These are phyloP conservation scores for Hiodon alosoides DNA, from an alignment of 2,113 vertebrate genomes.

Conservation along the genomic window DNA sequence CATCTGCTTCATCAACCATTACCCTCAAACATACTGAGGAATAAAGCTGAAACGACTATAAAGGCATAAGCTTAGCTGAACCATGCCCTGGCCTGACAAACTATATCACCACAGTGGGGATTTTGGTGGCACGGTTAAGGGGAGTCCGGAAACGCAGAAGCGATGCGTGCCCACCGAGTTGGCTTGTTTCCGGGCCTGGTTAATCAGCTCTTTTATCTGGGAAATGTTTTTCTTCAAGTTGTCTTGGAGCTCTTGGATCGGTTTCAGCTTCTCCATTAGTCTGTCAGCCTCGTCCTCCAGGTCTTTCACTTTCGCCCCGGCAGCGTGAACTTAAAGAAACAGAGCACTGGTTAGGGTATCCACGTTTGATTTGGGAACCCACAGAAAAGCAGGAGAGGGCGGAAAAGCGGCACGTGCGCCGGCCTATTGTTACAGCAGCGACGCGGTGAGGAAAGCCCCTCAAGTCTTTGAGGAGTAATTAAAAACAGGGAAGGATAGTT, in stretches of 20 bases:
- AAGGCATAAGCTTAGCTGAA: too few relatives aligned
- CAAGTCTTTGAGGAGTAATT: background rate
- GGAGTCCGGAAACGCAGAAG: too few relatives aligned
- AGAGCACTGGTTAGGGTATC: background rate
- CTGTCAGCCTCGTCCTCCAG: conserved; percentile 88
- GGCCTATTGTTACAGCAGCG: background rate
- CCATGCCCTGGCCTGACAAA: too few relatives aligned
- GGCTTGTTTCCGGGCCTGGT: conserved; percentile 94
- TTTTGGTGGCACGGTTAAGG: background rate
- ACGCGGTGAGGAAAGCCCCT: too few relatives aligned
- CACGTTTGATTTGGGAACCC: too few relatives aligned
- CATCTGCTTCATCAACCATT: background rate
- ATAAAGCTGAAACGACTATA: background rate
- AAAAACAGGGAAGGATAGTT: background rate
- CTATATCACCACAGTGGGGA: background rate
- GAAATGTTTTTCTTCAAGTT: conserved; percentile 93
- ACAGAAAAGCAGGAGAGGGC: background rate
- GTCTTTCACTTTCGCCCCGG: conserved; percentile 81
- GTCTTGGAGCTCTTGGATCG: conserved; percentile 90
- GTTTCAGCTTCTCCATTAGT: conserved; percentile 86
- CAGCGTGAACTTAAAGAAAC: conserved; percentile 76
- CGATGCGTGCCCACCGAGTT: conserved; percentile 77
- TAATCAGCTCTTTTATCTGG: conserved; percentile 95
- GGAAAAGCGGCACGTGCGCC: background rate
- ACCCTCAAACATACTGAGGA: background rate